Evolutionary conservation across 2,113 vertebrate species (phyloP).

Genomic region (Stegastes partitus): DNA sequence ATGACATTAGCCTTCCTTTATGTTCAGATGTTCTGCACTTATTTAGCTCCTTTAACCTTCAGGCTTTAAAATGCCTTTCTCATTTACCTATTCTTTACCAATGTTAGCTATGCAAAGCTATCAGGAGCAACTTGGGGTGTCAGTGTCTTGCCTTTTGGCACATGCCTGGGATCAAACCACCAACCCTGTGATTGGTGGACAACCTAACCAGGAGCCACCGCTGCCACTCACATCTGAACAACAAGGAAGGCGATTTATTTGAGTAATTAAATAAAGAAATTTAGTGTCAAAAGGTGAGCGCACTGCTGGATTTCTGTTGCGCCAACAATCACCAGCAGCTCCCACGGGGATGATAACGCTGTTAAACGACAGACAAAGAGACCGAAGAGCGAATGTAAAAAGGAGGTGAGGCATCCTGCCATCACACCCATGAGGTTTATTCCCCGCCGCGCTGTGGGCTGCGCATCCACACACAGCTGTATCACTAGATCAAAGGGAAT

Average conservation of each 20-base stretch:
- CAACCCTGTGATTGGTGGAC: too few species aligned
- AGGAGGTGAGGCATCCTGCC: slow-evolving; percentile 25
- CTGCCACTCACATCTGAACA: slow-evolving; percentile 27
- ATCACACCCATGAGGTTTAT: slow-evolving; percentile 40
- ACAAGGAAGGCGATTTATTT: slow-evolving; percentile 58
- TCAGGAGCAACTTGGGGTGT: too few species aligned
- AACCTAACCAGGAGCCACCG: too few species aligned
- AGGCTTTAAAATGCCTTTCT: too few species aligned
- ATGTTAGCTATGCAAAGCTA: too few species aligned
- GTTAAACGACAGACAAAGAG: slow-evolving; percentile 51
- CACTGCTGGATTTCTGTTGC: slow-evolving; percentile 59
- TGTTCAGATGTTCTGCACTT: neutral
- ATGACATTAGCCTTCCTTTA: slow-evolving; percentile 29
- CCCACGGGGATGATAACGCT: slow-evolving; percentile 50
- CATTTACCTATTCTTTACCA: too few species aligned
- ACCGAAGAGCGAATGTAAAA: slow-evolving; percentile 17
- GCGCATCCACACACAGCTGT: slow-evolving; percentile 26
- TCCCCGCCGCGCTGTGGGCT: slow-evolving; percentile 1
- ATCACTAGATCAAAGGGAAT: slow-evolving; percentile 39
- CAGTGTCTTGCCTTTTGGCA: too few species aligned
- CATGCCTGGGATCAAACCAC: too few species aligned
- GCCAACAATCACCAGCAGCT: slow-evolving; percentile 46
- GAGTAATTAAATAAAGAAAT: slow-evolving; percentile 75
- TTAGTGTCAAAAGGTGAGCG: slow-evolving; percentile 61
- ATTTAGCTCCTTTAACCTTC: too few species aligned